Conservation (phyloP, 1,140 invertebrate species). For the Leptonema lineaticorne region DNA sequence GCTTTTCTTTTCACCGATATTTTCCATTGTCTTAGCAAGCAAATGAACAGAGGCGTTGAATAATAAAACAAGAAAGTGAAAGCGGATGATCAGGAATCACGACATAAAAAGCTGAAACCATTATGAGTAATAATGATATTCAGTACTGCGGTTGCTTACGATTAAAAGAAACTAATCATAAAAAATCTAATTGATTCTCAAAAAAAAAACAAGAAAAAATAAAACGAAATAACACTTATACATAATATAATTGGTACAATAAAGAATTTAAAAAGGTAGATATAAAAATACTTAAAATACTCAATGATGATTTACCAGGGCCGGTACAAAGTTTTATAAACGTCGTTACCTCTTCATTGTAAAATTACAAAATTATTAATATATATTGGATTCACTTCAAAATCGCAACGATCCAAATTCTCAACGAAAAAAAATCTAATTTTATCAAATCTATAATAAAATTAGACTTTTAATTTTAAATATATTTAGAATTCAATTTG, state of each 20-base stretch:
- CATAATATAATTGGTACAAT: background rate
- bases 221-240: too few relatives aligned
- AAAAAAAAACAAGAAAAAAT: slow-evolving; percentile 10
- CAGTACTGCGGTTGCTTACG: slow-evolving; percentile 6
- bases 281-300: background rate
- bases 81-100: slow-evolving; percentile 6
- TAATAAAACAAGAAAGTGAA: slow-evolving; percentile 19
- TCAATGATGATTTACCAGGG: background rate
- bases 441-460: too few relatives aligned
- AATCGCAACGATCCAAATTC: too few relatives aligned
- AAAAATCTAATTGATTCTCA: slow-evolving; percentile 2
- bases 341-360: too few relatives aligned
- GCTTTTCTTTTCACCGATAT: too few relatives aligned
- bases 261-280: background rate
- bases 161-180: slow-evolving; percentile 16
- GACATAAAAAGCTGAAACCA: slow-evolving; percentile 18
- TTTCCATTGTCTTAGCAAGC: slow-evolving; percentile 5
- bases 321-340: background rate
- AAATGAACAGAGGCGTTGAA: slow-evolving; percentile 14
- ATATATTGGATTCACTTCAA: too few relatives aligned
- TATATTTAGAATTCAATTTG: too few relatives aligned
- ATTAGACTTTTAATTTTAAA: too few relatives aligned
- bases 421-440: too few relatives aligned
- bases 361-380: background rate
- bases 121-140: slow-evolving; percentile 21